Conservation (phyloP, 2,888 invertebrate genomes). For the Euplagia quadripunctaria region DNA sequence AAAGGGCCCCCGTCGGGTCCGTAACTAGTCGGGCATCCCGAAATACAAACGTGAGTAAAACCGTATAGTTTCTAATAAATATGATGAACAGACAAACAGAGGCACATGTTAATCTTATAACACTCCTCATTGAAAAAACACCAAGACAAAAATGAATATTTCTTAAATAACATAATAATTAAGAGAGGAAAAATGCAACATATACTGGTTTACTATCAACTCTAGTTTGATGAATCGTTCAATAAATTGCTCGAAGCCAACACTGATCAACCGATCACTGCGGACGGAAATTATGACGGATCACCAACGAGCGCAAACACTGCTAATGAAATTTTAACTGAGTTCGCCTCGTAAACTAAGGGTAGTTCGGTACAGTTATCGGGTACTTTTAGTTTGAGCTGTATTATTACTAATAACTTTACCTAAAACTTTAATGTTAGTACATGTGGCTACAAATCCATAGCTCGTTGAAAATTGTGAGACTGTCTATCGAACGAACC, state of each 20-base stretch:
- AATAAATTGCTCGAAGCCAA: constrained; percentile 11
- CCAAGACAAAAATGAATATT: neutral
- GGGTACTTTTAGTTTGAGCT: neutral
- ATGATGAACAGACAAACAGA: too few relatives aligned
- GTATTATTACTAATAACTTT: neutral
- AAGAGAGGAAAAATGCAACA: neutral
- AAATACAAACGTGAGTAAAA: too few relatives aligned
- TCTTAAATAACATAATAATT: neutral
- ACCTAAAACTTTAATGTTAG: neutral
- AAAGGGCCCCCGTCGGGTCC: too few relatives aligned
- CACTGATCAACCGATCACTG: constrained; percentile 15
- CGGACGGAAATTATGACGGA: constrained; percentile 45
- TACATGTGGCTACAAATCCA: neutral
- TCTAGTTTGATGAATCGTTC: constrained; percentile 11
- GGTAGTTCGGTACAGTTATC: neutral
- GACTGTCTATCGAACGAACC: too few relatives aligned
- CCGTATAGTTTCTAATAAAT: too few relatives aligned
- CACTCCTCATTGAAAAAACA: neutral
- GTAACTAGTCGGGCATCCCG: too few relatives aligned
- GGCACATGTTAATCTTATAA: too few relatives aligned
- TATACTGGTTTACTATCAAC: constrained; percentile 1
- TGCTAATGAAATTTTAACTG: constrained; percentile 27
- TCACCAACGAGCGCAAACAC: constrained; percentile 24
- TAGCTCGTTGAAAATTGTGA: too few relatives aligned
- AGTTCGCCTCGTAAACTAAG: constrained; percentile 9